A percentile compares a stretch with the other conserved stretches of the same genome.
Evolutionary conservation across 2,797 vertebrate species (phyloP).

Genomic region (Hylomyscus alleni): DNA sequence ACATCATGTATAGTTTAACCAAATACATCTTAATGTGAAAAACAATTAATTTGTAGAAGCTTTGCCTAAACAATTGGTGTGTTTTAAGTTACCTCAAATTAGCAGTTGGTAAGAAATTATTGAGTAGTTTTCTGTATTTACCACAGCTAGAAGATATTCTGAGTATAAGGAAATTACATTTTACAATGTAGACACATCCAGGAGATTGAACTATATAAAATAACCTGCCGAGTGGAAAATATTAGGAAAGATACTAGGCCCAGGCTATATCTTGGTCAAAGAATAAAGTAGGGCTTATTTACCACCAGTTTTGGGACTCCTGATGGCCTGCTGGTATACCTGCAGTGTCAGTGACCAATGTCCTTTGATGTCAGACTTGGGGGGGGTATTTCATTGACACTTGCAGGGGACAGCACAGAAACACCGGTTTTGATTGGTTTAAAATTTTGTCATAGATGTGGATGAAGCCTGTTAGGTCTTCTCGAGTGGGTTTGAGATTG

Average conservation of each 20-base stretch:
- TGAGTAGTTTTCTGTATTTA: not conserved
- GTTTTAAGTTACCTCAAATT: constrained; percentile 42
- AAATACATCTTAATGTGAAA: constrained; percentile 40
- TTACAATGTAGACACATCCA: not conserved
- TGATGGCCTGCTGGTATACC: not conserved
- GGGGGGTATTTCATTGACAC: not conserved
- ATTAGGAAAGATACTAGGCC: not conserved
- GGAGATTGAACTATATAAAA: not conserved
- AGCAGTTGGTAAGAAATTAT: constrained; percentile 32
- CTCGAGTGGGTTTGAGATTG: not conserved
- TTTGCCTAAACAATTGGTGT: not conserved
- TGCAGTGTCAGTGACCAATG: not conserved
- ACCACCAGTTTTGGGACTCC: not conserved
- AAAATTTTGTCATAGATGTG: not conserved
- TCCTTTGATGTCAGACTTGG: not conserved
- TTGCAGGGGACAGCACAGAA: not conserved
- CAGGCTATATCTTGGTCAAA: not conserved
- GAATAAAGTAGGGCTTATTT: not conserved
- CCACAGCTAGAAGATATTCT: not conserved
- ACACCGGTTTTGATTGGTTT: not conserved
- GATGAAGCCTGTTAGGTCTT: constrained; percentile 31
- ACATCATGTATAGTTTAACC: not conserved
- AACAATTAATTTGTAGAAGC: constrained; percentile 47
- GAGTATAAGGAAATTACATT: not conserved
- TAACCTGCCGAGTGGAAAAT: not conserved